A percentile compares a stretch with the other conserved stretches of the same genome.
These are phyloP conservation scores for Pelecanoides urinatrix DNA, from an alignment of 2,113 vertebrate species.

Conservation along the genomic window DNA sequence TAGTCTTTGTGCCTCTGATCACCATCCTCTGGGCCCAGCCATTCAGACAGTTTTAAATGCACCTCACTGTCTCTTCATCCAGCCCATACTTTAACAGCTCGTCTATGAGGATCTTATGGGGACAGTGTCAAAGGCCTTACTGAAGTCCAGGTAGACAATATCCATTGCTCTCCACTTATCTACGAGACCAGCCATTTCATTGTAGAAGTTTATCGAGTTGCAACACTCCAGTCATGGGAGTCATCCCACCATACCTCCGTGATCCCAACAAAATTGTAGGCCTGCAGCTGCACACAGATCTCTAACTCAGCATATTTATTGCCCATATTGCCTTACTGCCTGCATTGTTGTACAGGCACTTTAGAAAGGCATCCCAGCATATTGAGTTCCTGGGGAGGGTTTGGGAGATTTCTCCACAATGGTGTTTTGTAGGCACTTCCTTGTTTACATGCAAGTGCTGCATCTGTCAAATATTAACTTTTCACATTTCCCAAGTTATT, in stretches of 20 bases:
- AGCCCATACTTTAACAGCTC: neutral
- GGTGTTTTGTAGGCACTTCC: neutral
- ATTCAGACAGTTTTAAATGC: neutral
- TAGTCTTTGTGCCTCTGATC: neutral
- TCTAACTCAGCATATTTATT: neutral
- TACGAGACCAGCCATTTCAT: neutral
- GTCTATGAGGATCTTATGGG: neutral
- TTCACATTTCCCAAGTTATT: neutral
- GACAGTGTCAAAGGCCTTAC: neutral
- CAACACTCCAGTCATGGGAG: neutral
- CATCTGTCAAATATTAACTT: neutral
- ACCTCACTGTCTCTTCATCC: neutral
- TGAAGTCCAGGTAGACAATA: neutral
- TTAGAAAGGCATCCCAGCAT: neutral
- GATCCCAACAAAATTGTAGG: neutral
- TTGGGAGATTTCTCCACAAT: neutral
- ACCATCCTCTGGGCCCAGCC: neutral
- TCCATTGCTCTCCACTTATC: neutral
- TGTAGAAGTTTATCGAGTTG: neutral
- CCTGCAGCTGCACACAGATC: neutral
- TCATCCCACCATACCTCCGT: neutral
- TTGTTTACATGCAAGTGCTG: neutral
- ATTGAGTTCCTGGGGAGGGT: neutral
- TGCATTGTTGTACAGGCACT: neutral
- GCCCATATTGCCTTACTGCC: neutral